These are phyloP conservation scores for Rhagonycha lutea DNA, from an alignment of 2,888 invertebrate species.

Conservation along the genomic window DNA sequence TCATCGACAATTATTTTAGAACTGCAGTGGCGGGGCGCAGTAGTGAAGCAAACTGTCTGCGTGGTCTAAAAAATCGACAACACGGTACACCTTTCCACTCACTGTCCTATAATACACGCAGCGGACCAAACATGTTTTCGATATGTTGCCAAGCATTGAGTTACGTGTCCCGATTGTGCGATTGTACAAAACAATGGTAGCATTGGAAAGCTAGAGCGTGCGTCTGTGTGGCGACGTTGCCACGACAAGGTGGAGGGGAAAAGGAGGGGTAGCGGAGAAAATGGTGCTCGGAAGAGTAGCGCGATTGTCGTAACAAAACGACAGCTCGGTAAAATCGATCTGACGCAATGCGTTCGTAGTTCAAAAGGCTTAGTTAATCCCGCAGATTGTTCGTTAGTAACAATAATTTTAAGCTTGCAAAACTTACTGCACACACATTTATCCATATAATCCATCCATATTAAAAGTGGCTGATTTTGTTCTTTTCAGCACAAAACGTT, in stretches of 20 bases:
- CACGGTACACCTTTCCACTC: conserved; percentile 39
- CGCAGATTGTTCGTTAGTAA: conserved; percentile 20
- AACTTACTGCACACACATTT: conserved; percentile 21
- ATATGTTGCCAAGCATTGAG: conserved; percentile 36
- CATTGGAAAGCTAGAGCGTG: conserved; percentile 48
- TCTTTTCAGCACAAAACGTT: conserved; percentile 20
- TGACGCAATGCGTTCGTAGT: conserved; percentile 27
- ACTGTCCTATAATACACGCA: conserved; percentile 45
- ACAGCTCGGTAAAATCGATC: conserved; percentile 42
- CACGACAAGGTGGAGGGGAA: conserved; percentile 8
- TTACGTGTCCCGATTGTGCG: conserved; percentile 36
- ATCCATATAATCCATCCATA: conserved; percentile 10
- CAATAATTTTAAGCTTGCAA: conserved; percentile 18
- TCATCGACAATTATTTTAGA: conserved; percentile 13
- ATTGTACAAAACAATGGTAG: conserved; percentile 45
- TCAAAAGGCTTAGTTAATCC: conserved; percentile 1
- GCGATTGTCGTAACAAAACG: conserved; percentile 43
- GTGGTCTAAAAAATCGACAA: conserved; percentile 25
- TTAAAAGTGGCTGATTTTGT: conserved; percentile 11
- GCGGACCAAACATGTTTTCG: conserved; percentile 31
- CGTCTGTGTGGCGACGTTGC: conserved; percentile 47
- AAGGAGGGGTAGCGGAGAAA: conserved; percentile 34
- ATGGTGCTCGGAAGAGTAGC: conserved; percentile 40
- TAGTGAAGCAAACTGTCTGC: conserved; percentile 21
- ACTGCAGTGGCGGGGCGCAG: not conserved